Base-by-base conservation (phyloP, 2,797 vertebrate genomes). In the Poeciliopsis infans region DNA sequence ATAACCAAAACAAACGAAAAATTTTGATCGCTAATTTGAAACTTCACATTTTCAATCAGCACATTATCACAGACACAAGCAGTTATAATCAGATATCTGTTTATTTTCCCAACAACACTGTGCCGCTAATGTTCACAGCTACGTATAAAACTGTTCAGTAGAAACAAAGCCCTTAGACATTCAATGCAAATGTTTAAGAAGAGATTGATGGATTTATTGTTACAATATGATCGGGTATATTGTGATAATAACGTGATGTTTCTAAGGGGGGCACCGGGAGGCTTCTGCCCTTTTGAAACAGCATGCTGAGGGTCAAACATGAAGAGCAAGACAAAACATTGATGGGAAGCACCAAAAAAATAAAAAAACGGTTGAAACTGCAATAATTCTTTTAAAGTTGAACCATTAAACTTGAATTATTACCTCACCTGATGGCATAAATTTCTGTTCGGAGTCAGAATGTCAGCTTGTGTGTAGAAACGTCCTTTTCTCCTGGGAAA, bases 71-170 rank as follows among this genome's bases (percentile, higher is more conserved):
- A 70, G 12, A 70, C 41, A 28, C 25, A 1, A 7, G 2, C 6
- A 2, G 43, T n/a, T 76, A 61, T 47, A 70, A 80, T 84, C 76
- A 88, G 77, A 85, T 76, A 87, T 78, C 74, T 71, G 78, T 91
- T 87, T 89, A 83, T 90, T 92, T 83, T 76, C 80, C 77, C 13
- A 73, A 83, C 88, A 87, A 84, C 86, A 83, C 79, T 59, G 72
- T 79, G 85, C 85, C 55, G 75, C 83, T 88, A 80, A 88, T 78
- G 71, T 86, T 88, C 87, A 89, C 83, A 89, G 87, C 85, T 81
- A 78, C 55, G 39, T 77, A 77, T 70, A 87, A 68, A 86, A 81
- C 55, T 31, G 69, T 84, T 80, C 85, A 80, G 86, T 74, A 85
- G 82, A 88, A 83, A 90, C 85, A 71, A 75, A n/a, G 61, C 74